Evolutionary conservation across 2,888 invertebrate species (phyloP).

Genomic region (Ferrisia virgata): DNA sequence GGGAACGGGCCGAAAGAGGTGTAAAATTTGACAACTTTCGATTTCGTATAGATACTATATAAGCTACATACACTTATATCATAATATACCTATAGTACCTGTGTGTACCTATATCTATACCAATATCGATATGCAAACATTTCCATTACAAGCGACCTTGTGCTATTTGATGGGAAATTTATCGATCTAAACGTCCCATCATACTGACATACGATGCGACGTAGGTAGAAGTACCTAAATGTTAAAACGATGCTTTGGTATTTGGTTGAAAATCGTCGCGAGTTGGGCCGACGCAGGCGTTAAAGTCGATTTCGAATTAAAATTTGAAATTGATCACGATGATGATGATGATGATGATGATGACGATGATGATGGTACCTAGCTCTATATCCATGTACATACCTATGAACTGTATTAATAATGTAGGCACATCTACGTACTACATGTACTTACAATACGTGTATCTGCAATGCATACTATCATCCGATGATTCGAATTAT

Average conservation of each 20-base stretch:
- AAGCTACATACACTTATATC: too few relatives aligned
- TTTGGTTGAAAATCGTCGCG: not conserved
- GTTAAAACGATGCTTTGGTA: not conserved
- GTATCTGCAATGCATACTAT: not conserved
- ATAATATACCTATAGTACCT: not conserved
- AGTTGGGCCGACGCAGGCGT: not conserved
- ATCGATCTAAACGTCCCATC: not conserved
- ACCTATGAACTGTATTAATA: too few relatives aligned
- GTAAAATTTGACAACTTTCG: not conserved
- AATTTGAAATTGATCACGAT: not conserved
- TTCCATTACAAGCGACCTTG: not conserved
- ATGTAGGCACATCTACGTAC: too few relatives aligned
- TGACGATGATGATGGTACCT: not conserved
- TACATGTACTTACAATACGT: too few relatives aligned
- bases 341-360: not conserved
- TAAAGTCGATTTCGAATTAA: not conserved
- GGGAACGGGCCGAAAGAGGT: not conserved
- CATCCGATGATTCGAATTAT: not conserved
- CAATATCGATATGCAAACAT: not conserved
- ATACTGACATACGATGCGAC: too few relatives aligned
- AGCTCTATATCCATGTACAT: too few relatives aligned
- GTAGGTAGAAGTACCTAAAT: too few relatives aligned
- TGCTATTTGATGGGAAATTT: slow-evolving; percentile 9
- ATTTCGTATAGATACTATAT: too few relatives aligned
- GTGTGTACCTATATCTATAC: not conserved